Conservation (phyloP, 2,113 vertebrate species). For the Nothobranchius kuhntae region DNA sequence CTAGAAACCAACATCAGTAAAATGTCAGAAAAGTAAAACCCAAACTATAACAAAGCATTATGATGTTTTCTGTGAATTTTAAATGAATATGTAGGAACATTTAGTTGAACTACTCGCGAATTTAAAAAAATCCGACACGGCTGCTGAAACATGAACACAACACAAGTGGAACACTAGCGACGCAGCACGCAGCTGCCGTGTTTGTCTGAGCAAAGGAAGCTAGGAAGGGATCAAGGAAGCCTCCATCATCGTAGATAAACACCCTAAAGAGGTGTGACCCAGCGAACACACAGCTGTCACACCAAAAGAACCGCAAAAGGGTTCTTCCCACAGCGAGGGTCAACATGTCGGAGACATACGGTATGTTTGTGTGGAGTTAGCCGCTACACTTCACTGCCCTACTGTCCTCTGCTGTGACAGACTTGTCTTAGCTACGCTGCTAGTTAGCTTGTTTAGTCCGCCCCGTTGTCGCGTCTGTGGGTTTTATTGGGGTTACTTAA, state of each 20-base stretch:
- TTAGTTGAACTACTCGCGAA: too few species aligned
- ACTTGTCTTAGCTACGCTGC: slow-evolving; percentile 20
- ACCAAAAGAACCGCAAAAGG: slow-evolving; percentile 22
- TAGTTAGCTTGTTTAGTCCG: slow-evolving; percentile 43
- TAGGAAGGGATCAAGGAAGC: slow-evolving; percentile 49
- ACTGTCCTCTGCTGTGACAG: slow-evolving; percentile 12
- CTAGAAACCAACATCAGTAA: too few species aligned
- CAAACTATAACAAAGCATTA: neutral
- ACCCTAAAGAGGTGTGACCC: slow-evolving; percentile 44
- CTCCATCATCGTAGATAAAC: slow-evolving; percentile 59
- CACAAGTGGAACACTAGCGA: slow-evolving; percentile 15
- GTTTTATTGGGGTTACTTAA: neutral
- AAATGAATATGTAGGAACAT: too few species aligned
- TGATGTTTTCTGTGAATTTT: neutral
- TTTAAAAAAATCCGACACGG: neutral
- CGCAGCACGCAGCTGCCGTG: slow-evolving; percentile 41
- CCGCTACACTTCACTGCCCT: neutral
- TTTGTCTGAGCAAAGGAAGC: slow-evolving; percentile 47
- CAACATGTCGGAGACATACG: slow-evolving; percentile 85
- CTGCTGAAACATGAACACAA: slow-evolving; percentile 1
- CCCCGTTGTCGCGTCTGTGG: neutral
- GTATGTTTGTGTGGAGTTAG: slow-evolving; percentile 57
- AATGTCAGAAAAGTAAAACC: neutral
- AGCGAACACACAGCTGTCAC: slow-evolving; percentile 25
- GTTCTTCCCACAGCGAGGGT: slow-evolving; percentile 50